Conservation (phyloP, 2,113 vertebrate species). For the Arothron firmamentum region DNA sequence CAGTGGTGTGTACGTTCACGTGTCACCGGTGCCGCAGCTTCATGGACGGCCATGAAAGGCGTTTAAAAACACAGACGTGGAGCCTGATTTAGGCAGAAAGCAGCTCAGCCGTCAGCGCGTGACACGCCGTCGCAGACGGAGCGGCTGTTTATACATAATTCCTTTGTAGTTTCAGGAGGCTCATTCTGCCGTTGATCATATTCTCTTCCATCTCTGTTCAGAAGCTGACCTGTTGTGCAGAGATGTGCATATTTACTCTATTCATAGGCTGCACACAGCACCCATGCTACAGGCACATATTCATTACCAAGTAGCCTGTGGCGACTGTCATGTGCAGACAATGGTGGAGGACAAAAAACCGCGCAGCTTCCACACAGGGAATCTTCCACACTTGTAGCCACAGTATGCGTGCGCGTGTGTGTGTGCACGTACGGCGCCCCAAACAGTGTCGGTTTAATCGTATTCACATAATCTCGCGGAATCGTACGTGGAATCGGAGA, state of each 20-base stretch:
- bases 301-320: constrained; percentile 75
- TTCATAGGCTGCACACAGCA: constrained; percentile 62
- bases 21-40: constrained; percentile 59
- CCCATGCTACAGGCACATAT: constrained; percentile 70
- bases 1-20: constrained; percentile 56
- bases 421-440: constrained; percentile 9
- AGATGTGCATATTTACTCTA: constrained; percentile 72
- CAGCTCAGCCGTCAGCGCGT: constrained; percentile 53
- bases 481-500: constrained; percentile 55
- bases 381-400: constrained; percentile 67
- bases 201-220: constrained; percentile 55
- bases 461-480: constrained; percentile 63
- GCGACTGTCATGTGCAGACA: constrained; percentile 71
- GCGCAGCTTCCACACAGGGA: constrained; percentile 46
- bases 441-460: constrained; percentile 49
- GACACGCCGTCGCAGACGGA: constrained; percentile 57
- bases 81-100: constrained; percentile 67
- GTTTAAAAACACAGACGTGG: constrained; percentile 50
- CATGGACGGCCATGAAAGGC: constrained; percentile 54
- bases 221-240: constrained; percentile 71
- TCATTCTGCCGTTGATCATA: constrained; percentile 58
- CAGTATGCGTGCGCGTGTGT: constrained; percentile 8
- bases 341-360: constrained; percentile 65
- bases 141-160: constrained; percentile 66
- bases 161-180: constrained; percentile 63